A percentile compares a stretch with the other conserved stretches of the same genome.
Conservation (phyloP, 35 echinoderm and acorn worm genomes). For the Lytechinus variegatus region DNA sequence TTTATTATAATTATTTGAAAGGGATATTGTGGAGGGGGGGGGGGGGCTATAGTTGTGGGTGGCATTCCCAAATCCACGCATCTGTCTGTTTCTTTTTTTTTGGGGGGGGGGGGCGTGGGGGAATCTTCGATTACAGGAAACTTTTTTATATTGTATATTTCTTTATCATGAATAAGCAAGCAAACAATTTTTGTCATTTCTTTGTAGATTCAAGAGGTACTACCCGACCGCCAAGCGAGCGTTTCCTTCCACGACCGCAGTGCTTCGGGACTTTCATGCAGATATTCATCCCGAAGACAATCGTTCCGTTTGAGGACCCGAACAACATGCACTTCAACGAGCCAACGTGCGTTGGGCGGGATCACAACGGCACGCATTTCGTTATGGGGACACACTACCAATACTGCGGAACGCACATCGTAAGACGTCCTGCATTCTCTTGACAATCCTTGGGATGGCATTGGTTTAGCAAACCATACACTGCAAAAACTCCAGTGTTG, state of each 20-base stretch:
- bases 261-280: slow-evolving; percentile 52
- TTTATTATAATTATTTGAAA: too few relatives aligned
- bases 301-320: slow-evolving; percentile 38
- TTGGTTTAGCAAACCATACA: too few relatives aligned
- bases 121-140: too few relatives aligned
- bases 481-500: too few relatives aligned
- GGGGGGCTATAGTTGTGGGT: too few relatives aligned
- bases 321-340: slow-evolving; percentile 51
- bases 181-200: not conserved
- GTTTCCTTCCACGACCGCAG: slow-evolving; percentile 25
- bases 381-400: slow-evolving; percentile 41
- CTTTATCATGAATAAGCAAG: not conserved
- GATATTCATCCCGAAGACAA: slow-evolving; percentile 37
- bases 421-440: not conserved
- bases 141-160: too few relatives aligned
- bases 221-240: not conserved
- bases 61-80: too few relatives aligned
- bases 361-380: slow-evolving; percentile 33
- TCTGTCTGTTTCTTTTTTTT: too few relatives aligned
- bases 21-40: too few relatives aligned
- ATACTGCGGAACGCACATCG: slow-evolving; percentile 34
- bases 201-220: not conserved
- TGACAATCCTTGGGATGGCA: not conserved
- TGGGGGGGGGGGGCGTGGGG: too few relatives aligned
- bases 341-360: slow-evolving; percentile 11